Conservation (phyloP, 2,797 vertebrate genomes). For the Neosalanx taihuensis region DNA sequence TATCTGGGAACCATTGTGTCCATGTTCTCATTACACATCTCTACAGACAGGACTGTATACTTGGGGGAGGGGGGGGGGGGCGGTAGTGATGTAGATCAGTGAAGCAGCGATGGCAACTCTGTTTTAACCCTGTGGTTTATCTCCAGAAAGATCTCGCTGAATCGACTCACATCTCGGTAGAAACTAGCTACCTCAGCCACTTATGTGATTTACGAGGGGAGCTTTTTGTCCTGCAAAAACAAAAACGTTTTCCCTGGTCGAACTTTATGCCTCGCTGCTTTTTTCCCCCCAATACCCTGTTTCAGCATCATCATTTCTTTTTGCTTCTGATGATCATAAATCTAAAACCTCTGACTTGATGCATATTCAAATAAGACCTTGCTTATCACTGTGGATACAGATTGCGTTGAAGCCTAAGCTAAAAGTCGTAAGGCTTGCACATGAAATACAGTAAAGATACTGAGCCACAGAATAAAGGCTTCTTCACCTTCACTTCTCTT, state of each 20-base stretch:
- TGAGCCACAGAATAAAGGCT: not conserved
- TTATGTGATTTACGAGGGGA: slow-evolving; percentile 30
- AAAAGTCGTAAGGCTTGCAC: not conserved
- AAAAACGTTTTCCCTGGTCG: slow-evolving; percentile 4
- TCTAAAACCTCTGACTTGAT: too few species aligned
- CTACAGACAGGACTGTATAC: not conserved
- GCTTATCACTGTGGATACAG: not conserved
- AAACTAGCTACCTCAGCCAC: slow-evolving; percentile 13
- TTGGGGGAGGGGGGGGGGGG: not conserved
- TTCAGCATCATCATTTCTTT: not conserved
- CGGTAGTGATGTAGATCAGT: slow-evolving; percentile 11
- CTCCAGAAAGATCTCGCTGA: slow-evolving; percentile 25
- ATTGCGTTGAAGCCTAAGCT: not conserved
- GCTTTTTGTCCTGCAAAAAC: slow-evolving; percentile 9
- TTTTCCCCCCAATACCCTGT: not conserved
- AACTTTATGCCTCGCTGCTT: not conserved
- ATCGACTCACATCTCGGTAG: slow-evolving; percentile 13
- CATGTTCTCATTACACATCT: not conserved
- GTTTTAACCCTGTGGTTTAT: slow-evolving; percentile 23
- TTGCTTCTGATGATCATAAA: not conserved
- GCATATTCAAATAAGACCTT: too few species aligned
- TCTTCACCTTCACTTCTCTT: not conserved
- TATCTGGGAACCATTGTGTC: not conserved
- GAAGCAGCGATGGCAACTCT: not conserved
- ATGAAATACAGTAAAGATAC: not conserved